A percentile compares a stretch with the other conserved stretches of the same genome.
phyloP scores from a whole-genome alignment of 92 coral and sea anemone genomes.

The Pocillopora grandis region DNA sequence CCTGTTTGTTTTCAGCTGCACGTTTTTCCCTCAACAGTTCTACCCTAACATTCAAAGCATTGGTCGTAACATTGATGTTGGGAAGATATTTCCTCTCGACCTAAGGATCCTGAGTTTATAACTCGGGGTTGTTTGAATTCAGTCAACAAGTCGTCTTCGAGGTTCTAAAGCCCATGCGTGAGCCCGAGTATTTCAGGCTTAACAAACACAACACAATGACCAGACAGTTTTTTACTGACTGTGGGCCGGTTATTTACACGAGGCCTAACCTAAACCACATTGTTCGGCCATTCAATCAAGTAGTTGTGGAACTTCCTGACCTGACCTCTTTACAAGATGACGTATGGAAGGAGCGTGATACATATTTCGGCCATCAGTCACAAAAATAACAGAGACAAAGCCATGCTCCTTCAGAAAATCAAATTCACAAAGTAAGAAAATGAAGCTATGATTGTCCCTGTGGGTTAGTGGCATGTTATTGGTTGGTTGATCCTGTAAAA shows the following conservation, averaged over 20 bases:
- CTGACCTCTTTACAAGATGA: slow-evolving; percentile 46
- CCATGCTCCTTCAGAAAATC: slow-evolving; percentile 65
- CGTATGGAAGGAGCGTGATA: slow-evolving; percentile 16
- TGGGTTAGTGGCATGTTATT: too few relatives aligned
- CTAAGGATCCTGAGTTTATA: slow-evolving; percentile 60
- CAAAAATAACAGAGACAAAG: slow-evolving; percentile 74
- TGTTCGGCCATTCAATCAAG: slow-evolving; percentile 62
- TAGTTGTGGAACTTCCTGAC: slow-evolving; percentile 53
- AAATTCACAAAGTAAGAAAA: too few relatives aligned
- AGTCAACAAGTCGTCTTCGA: too few relatives aligned
- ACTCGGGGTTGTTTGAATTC: too few relatives aligned
- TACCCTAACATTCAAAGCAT: slow-evolving; percentile 72
- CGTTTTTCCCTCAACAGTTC: slow-evolving; percentile 80
- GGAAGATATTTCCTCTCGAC: slow-evolving; percentile 71
- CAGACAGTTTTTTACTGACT: too few relatives aligned
- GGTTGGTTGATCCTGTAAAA: too few relatives aligned
- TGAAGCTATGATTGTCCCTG: too few relatives aligned
- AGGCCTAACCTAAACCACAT: too few relatives aligned
- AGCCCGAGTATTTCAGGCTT: too few relatives aligned
- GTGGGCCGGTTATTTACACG: too few relatives aligned
- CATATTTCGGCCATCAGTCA: slow-evolving; percentile 55
- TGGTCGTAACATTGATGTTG: slow-evolving; percentile 89
- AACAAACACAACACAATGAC: not conserved
- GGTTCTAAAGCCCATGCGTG: too few relatives aligned
- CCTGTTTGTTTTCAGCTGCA: slow-evolving; percentile 86